Percentiles rank a stretch among this genome's conserved stretches.
phyloP scores from a whole-genome alignment of 1,140 invertebrate genomes.

The Stenopsyche tienmushanensis region DNA sequence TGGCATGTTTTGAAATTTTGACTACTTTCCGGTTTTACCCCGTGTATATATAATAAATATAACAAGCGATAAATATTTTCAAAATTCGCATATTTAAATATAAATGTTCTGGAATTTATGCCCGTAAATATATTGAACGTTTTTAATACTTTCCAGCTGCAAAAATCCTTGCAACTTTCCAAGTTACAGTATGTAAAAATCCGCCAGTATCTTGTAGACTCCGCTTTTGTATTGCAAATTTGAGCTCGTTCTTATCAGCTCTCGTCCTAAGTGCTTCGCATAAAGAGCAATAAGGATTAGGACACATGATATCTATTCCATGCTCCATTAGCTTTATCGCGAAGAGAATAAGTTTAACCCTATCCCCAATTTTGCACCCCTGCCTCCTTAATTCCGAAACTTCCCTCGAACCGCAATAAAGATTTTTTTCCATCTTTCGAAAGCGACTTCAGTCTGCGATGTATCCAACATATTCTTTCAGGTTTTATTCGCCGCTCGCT shows the following conservation, averaged over 20 bases:
- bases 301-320: slow-evolving; percentile 31
- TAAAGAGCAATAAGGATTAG: slow-evolving; percentile 41
- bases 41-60: too few relatives aligned
- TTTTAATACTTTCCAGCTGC: background rate
- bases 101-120: background rate
- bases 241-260: slow-evolving; percentile 25
- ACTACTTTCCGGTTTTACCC: too few relatives aligned
- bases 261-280: slow-evolving; percentile 8
- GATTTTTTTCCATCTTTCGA: too few relatives aligned
- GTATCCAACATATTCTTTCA: too few relatives aligned
- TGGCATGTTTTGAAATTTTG: too few relatives aligned
- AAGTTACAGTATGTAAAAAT: too few relatives aligned
- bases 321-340: slow-evolving; percentile 41
- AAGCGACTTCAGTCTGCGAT: too few relatives aligned
- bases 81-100: background rate
- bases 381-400: too few relatives aligned
- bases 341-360: slow-evolving; percentile 37
- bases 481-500: too few relatives aligned
- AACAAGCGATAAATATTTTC: background rate
- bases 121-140: background rate
- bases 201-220: slow-evolving; percentile 2
- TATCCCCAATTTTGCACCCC: slow-evolving; percentile 25
- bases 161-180: background rate
- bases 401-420: too few relatives aligned
- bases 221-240: slow-evolving; percentile 37